Base-by-base conservation (phyloP, 2,888 invertebrate species). In the Cephus pulcher region DNA sequence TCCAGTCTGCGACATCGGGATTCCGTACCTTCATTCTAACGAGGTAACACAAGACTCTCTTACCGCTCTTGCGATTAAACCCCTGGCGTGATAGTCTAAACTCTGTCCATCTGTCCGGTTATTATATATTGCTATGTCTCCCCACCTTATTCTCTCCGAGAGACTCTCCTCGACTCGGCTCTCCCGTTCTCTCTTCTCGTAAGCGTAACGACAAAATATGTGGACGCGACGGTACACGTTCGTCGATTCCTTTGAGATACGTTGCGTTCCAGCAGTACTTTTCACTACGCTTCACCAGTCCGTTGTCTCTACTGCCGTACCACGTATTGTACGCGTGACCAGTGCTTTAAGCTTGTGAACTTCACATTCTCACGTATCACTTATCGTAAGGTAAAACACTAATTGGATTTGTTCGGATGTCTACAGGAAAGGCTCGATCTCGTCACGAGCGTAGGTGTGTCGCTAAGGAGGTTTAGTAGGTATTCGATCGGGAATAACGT, bases 1-100 rank as follows among this genome's bases (percentile, higher is more conserved):
- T 76, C 73, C 78, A 73, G 68, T 73, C 75, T 76, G 75, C 75
- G 78, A 76, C 68, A 76, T 30, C 34, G 75, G 78, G 73, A 78
- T 78, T 78, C 76, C 75, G 75, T 40, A 74, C 70, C 75, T 69
- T 78, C 23, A 71, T 37, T 56, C 56, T 56, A 78, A 40, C 75
- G 78, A 78, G 78, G 78, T 75, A 75, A 78, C 56, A 56, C 23
- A 56, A 56, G 56, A 56, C 56, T 56, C 40, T 56, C 56, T 56
- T 56, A 56, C 56, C 56, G 56, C 56, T 56, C 56, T 56, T 56
- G 56, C 56, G 56, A 56, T 23, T 56, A 56, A 56, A 56, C 23
- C 56, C 56, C 23, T 35, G 12, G 35, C 56, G 56, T 56, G 56
- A 56, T 56, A 23, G 56, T 23, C 23, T 56, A 23, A 23, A 56